Base-by-base conservation (phyloP, 2,888 invertebrate genomes). In the Dastarcus helophoroides region DNA sequence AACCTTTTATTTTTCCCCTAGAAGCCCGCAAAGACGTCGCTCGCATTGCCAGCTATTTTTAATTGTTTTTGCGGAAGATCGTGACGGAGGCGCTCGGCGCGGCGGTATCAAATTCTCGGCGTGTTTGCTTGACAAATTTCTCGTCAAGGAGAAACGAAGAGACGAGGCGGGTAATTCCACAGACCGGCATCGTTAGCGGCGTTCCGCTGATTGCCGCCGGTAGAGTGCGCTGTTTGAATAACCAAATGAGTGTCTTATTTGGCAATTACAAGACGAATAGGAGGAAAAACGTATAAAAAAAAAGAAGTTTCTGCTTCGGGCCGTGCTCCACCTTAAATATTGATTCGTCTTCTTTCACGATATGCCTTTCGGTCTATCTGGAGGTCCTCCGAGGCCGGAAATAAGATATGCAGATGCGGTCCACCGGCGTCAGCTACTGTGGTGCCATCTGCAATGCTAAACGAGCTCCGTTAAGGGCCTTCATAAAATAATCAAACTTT, bases 371-470 rank as follows among this genome's bases (percentile, higher is more conserved):
- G 6, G 6, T 17, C 6, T n/a, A 47, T 48, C 44, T 44, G 40
- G 37, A 41, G 41, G 36, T 40, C 37, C 33, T 15, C 37, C 39
- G 39, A 34, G 40, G 43, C 40, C 26, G 41, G 42, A 43, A n/a
- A 43, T 46, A 44, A 48, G 46, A 45, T 46, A 48, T 46, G 46
- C 43, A 48, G 46, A 49, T 48, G 43, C 38, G 42, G 43, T 44
- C 47, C 40, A 36, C 35, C 35, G 34, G 34, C 35, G 37, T 37
- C 35, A 34, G 33, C 37, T 35, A 38, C 38, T 38, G 41, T 12
- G 40, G 41, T 41, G 38, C 45, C 45, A 47, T 47, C 47, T 47
- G 47, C 46, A 47, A 38, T 46, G 44, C 48, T 46, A 47, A 45
- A 35, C 19, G 19, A 7, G 19, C 19, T 17, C 6, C n/a, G 6